phyloP scores from a whole-genome alignment of 1,140 invertebrate genomes.

The Ips nitidus region DNA sequence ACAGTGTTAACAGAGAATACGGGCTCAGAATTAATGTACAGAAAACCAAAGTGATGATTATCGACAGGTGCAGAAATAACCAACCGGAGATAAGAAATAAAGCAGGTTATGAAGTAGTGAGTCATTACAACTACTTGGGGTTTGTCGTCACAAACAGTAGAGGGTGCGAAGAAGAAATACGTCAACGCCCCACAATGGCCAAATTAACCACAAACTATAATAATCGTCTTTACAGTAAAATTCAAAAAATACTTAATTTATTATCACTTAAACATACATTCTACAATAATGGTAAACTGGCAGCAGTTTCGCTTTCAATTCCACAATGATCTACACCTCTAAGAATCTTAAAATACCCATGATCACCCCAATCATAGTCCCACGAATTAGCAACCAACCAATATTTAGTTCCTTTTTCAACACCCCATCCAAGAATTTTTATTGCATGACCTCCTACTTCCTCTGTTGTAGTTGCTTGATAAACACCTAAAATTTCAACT shows the following conservation, averaged over 20 bases:
- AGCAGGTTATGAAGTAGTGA: too few species aligned
- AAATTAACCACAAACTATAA: too few species aligned
- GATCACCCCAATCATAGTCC: constrained; percentile 85
- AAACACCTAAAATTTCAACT: constrained; percentile 64
- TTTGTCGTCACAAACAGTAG: too few species aligned
- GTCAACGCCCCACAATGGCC: too few species aligned
- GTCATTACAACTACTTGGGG: too few species aligned
- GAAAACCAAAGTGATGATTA: too few species aligned
- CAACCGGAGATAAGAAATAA: too few species aligned
- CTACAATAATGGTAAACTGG: constrained; percentile 43
- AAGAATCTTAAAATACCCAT: constrained; percentile 85
- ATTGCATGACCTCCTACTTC: constrained; percentile 86
- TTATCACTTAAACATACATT: neutral
- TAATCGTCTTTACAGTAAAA: neutral
- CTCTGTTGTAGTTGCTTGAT: constrained; percentile 73
- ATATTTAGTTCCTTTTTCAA: constrained; percentile 75
- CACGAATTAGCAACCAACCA: constrained; percentile 92
- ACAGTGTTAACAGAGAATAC: too few species aligned
- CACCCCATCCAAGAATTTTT: constrained; percentile 85
- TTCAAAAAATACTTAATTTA: constrained; percentile 2
- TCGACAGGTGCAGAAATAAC: too few species aligned
- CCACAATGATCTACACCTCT: constrained; percentile 83
- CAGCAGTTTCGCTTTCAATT: constrained; percentile 76
- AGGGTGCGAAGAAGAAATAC: too few species aligned
- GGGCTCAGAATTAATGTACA: too few species aligned